These are phyloP conservation scores for Leucophora obtusa DNA, from an alignment of 2,888 invertebrate genomes.

Conservation along the genomic window DNA sequence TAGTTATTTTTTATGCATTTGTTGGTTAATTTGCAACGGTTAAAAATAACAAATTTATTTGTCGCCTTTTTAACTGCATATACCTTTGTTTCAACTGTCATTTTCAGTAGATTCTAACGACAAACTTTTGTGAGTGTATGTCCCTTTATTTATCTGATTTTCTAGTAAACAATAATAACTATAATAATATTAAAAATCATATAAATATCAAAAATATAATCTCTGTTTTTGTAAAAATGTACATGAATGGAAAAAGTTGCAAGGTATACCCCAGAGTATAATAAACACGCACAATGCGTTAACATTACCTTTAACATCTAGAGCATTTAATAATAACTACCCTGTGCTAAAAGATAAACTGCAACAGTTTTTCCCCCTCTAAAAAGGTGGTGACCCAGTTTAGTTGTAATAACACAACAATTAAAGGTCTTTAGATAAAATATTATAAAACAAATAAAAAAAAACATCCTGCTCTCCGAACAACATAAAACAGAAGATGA, in stretches of 20 bases:
- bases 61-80: too few relatives aligned
- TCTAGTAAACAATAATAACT: conserved; percentile 29
- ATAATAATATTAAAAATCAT: conserved; percentile 46
- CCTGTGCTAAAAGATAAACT: conserved; percentile 28
- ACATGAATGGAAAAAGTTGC: not conserved
- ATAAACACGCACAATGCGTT: conserved; percentile 50
- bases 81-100: too few relatives aligned
- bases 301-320: conserved; percentile 37
- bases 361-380: not conserved
- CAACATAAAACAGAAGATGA: conserved; percentile 10
- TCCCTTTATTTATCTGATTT: not conserved
- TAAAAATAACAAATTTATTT: too few relatives aligned
- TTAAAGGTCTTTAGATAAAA: conserved; percentile 50
- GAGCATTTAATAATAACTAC: conserved; percentile 40
- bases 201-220: conserved; percentile 50
- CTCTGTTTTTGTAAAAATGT: conserved; percentile 23
- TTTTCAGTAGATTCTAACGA: too few relatives aligned
- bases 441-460: not conserved
- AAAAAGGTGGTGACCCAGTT: conserved; percentile 62
- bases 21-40: too few relatives aligned
- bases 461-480: conserved; percentile 5
- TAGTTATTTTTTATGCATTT: too few relatives aligned
- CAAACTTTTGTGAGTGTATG: too few relatives aligned
- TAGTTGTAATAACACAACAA: conserved; percentile 53
- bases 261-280: conserved; percentile 53